phyloP scores from a whole-genome alignment of 2,888 invertebrate species.

The Dorcus hopei region DNA sequence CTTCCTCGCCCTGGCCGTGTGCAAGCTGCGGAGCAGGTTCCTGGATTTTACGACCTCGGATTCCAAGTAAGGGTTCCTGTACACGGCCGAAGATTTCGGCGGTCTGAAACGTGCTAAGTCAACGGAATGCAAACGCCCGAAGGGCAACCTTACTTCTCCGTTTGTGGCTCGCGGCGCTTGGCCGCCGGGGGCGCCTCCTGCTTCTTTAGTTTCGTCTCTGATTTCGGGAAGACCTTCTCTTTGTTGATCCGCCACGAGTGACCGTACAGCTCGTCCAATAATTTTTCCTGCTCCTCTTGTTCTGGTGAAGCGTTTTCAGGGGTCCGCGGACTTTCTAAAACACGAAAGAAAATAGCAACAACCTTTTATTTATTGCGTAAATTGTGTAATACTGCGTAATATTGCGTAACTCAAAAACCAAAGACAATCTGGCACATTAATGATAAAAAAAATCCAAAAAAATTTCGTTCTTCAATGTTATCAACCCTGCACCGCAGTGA shows the following conservation, averaged over 20 bases:
- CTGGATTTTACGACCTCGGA: constrained; percentile 22
- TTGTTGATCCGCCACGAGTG: constrained; percentile 41
- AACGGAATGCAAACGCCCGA: too few species aligned
- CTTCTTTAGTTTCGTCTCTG: constrained; percentile 26
- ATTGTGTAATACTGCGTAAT: too few species aligned
- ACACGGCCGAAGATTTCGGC: constrained; percentile 21
- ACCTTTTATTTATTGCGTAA: too few species aligned
- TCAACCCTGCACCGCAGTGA: too few species aligned
- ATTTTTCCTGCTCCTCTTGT: constrained; percentile 23
- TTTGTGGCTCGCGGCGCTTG: constrained; percentile 14
- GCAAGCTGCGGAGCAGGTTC: constrained; percentile 30
- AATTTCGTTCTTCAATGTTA: too few species aligned
- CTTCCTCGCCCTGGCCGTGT: constrained; percentile 25
- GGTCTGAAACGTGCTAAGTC: constrained; percentile 23
- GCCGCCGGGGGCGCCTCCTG: not conserved
- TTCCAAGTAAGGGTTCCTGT: constrained; percentile 32
- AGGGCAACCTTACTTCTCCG: constrained; percentile 24
- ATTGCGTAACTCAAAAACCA: not conserved
- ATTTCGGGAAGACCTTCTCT: constrained; percentile 35
- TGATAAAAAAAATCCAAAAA: too few species aligned
- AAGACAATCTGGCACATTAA: not conserved
- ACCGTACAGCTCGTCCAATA: constrained; percentile 44
- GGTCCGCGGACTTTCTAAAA: not conserved
- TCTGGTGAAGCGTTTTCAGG: not conserved
- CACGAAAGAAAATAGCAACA: not conserved